Conservation (phyloP, 2,113 vertebrate genomes). For the Lucifuga dentata region DNA sequence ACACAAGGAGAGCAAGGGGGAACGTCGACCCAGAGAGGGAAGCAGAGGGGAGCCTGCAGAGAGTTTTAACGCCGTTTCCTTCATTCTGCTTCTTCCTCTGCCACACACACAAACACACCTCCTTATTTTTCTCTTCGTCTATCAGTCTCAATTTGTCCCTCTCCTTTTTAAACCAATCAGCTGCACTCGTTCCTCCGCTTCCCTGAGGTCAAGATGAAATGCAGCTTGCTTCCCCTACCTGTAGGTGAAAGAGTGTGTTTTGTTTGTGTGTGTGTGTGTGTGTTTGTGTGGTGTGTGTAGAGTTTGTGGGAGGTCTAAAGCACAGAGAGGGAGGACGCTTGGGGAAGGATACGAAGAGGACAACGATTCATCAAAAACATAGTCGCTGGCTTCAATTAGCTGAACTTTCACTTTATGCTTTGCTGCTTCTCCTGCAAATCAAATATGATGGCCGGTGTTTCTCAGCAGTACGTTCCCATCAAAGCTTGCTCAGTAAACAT, state of each 20-base stretch:
- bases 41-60: conserved; percentile 37
- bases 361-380: conserved; percentile 63
- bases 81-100: conserved; percentile 4
- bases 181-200: conserved; percentile 39
- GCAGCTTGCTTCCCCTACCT: conserved; percentile 48
- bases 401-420: conserved; percentile 24
- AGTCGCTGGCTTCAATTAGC: conserved; percentile 67
- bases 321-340: conserved; percentile 46
- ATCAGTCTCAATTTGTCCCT: conserved; percentile 22
- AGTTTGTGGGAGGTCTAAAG: conserved; percentile 71
- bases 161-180: conserved; percentile 51
- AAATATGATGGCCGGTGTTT: conserved; percentile 40
- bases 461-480: conserved; percentile 4
- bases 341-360: conserved; percentile 62
- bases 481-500: conserved; percentile 49
- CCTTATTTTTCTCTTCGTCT: conserved; percentile 16
- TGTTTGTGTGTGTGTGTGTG: not conserved
- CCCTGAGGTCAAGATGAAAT: conserved; percentile 47
- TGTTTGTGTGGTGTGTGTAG: conserved; percentile 14
- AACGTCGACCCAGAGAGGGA: conserved; percentile 50
- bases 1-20: conserved; percentile 78
- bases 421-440: conserved; percentile 34
- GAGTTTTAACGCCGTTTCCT: conserved; percentile 29
- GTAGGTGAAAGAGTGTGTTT: conserved; percentile 21
- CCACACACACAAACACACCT: not conserved